These are phyloP conservation scores for Therioaphis trifolii DNA, from an alignment of 2,888 invertebrate species.

Conservation along the genomic window DNA sequence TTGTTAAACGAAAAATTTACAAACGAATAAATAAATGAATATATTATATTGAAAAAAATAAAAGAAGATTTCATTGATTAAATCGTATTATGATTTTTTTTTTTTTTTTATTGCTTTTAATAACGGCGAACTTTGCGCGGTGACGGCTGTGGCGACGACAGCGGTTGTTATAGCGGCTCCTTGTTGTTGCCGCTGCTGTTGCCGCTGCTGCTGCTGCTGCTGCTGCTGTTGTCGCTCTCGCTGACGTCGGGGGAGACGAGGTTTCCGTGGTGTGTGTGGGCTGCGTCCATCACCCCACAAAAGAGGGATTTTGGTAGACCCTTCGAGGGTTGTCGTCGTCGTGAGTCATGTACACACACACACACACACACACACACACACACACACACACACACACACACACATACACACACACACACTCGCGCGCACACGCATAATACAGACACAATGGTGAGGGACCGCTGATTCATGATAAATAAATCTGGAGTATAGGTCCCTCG, in stretches of 20 bases:
- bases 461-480: conserved; percentile 63
- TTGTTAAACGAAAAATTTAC: conserved; percentile 42
- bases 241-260: not conserved
- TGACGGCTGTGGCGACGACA: not conserved
- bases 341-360: conserved; percentile 50
- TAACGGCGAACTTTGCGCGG: not conserved
- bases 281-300: conserved; percentile 55
- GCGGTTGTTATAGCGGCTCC: not conserved
- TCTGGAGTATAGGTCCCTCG: conserved; percentile 58
- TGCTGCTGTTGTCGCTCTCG: not conserved
- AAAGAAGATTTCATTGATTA: not conserved
- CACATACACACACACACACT: not conserved
- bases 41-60: not conserved
- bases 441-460: conserved; percentile 54
- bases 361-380: not conserved
- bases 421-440: not conserved
- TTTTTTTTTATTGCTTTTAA: not conserved
- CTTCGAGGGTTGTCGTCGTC: conserved; percentile 55
- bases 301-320: conserved; percentile 57
- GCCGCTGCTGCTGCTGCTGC: not conserved
- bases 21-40: not conserved
- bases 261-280: conserved; percentile 13
- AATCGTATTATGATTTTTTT: too few species aligned
- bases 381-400: not conserved
- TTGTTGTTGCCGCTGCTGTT: not conserved